Evolutionary conservation across 2,797 vertebrate genomes (phyloP).

Genomic region (Epinephelus malabaricus): DNA sequence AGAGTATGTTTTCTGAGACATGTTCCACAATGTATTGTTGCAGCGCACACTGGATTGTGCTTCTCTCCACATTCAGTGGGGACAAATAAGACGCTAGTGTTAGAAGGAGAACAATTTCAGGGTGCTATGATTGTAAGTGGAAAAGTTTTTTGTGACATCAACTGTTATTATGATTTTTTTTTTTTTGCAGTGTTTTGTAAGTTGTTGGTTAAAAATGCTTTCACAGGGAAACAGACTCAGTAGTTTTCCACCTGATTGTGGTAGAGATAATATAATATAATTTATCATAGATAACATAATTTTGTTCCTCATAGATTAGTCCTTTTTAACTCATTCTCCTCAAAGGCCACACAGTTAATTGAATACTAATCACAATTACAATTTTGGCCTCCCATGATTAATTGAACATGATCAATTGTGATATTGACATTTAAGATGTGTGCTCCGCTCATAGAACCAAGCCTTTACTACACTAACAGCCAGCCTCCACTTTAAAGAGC

Average conservation of each 20-base stretch:
- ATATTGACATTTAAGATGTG: too few species aligned
- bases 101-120: background rate
- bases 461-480: too few species aligned
- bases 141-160: background rate
- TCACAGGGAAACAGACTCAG: background rate
- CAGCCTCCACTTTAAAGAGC: too few species aligned
- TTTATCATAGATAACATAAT: too few species aligned
- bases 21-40: background rate
- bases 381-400: too few species aligned
- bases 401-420: too few species aligned
- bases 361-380: too few species aligned
- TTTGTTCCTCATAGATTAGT: too few species aligned
- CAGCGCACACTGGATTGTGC: background rate
- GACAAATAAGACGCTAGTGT: background rate
- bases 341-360: background rate
- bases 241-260: background rate
- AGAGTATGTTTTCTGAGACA: background rate
- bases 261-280: background rate
- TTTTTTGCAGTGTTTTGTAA: background rate
- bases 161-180: background rate
- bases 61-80: background rate
- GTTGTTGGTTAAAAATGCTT: conserved; percentile 4
- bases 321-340: too few species aligned
- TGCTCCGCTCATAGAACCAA: too few species aligned
- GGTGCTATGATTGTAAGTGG: background rate